phyloP scores from a whole-genome alignment of 2,888 invertebrate genomes.

The Hartigia nigra region DNA sequence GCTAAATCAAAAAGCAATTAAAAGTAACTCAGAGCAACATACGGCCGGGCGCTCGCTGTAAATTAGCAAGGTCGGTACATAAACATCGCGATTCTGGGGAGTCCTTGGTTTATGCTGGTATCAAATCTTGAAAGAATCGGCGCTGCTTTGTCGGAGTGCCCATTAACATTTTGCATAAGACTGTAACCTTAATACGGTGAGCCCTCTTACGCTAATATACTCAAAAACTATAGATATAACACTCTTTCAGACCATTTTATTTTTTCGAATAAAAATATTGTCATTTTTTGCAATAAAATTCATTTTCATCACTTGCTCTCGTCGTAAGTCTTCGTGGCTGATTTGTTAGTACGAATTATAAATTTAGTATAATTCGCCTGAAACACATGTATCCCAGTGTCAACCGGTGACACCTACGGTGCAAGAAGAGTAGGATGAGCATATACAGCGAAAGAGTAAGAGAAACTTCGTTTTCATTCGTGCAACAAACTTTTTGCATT shows the following conservation, averaged over 20 bases:
- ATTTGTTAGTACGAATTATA: conserved; percentile 19
- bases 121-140: conserved; percentile 3
- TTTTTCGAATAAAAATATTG: background rate
- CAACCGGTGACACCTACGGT: conserved; percentile 25
- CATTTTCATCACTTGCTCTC: background rate
- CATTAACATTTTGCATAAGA: background rate
- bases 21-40: conserved; percentile 27
- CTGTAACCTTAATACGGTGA: background rate
- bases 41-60: conserved; percentile 18
- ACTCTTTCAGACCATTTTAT: background rate
- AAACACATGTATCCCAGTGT: conserved; percentile 10
- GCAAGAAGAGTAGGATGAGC: background rate
- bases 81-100: conserved; percentile 25
- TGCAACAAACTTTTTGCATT: conserved; percentile 37
- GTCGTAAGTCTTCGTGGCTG: background rate
- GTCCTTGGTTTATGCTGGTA: conserved; percentile 12
- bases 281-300: background rate
- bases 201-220: background rate
- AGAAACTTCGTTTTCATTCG: conserved; percentile 8
- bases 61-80: conserved; percentile 16
- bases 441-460: conserved; percentile 1
- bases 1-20: conserved; percentile 34
- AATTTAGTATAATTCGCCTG: conserved; percentile 36
- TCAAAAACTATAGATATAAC: background rate
- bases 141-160: background rate